A percentile compares a stretch with the other conserved stretches of the same genome.
Evolutionary conservation across 1,140 invertebrate species (phyloP).

Genomic region (Nasonia vitripennis): DNA sequence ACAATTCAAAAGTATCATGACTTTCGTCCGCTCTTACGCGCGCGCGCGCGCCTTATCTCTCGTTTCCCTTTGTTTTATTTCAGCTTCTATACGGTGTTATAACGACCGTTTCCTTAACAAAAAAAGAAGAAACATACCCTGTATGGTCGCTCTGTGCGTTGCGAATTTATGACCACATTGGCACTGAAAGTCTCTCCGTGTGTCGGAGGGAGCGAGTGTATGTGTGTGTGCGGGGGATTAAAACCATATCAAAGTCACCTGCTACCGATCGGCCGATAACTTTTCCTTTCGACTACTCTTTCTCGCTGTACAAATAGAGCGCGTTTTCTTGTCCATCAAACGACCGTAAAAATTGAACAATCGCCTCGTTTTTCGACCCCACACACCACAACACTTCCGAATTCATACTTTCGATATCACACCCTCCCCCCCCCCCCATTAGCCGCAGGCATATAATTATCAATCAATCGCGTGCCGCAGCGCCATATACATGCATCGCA

Average conservation of each 20-base stretch:
- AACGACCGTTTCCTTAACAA: neutral
- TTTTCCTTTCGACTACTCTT: slow-evolving; percentile 1
- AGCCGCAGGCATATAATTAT: neutral
- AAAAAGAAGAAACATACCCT: neutral
- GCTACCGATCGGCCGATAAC: slow-evolving; percentile 13
- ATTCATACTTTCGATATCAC: neutral
- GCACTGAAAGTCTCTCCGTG: slow-evolving; percentile 5
- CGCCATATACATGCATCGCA: neutral
- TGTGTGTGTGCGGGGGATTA: neutral
- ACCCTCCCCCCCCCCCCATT: neutral
- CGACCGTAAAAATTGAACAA: neutral
- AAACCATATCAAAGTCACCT: slow-evolving; percentile 40
- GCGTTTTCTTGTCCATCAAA: neutral
- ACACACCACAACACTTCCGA: too few species aligned
- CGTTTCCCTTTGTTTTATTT: neutral
- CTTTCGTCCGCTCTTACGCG: slow-evolving; percentile 6
- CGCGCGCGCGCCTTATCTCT: neutral
- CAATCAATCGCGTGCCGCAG: neutral
- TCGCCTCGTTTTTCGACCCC: neutral
- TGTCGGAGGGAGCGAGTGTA: too few species aligned
- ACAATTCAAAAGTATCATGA: slow-evolving; percentile 49
- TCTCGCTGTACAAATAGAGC: neutral
- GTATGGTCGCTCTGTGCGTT: neutral
- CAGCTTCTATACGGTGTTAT: neutral
- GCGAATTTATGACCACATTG: slow-evolving; percentile 31